Conservation (phyloP, 1,140 invertebrate species). For the Aleiodes sp. region DNA sequence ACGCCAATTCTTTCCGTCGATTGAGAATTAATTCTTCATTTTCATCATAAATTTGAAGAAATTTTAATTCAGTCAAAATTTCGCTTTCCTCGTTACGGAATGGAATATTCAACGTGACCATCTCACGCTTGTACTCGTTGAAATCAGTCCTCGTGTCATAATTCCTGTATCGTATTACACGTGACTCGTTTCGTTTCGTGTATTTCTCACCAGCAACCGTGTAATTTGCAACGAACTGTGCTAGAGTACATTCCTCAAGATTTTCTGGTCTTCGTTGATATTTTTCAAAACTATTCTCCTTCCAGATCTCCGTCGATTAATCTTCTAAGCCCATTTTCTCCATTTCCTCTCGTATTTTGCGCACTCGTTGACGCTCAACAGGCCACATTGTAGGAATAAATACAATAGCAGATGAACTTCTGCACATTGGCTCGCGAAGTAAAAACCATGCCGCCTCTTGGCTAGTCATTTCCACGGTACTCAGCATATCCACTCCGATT, state of each 20-base stretch:
- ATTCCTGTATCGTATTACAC: conserved; percentile 49
- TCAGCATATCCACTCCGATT: conserved; percentile 27
- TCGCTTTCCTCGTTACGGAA: conserved; percentile 49
- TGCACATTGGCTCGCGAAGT: conserved; percentile 29
- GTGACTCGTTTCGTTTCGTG: conserved; percentile 35
- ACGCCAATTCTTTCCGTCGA: conserved; percentile 45
- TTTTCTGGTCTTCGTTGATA: conserved; percentile 44
- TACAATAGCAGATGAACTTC: conserved; percentile 6
- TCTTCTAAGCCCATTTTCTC: neutral
- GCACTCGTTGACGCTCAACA: conserved; percentile 16
- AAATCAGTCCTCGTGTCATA: conserved; percentile 48
- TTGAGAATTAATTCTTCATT: conserved; percentile 43
- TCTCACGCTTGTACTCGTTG: conserved; percentile 50
- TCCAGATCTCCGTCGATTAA: conserved; percentile 45
- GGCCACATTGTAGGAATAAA: conserved; percentile 25
- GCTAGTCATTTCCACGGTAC: conserved; percentile 14
- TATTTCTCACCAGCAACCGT: conserved; percentile 40
- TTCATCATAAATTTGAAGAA: conserved; percentile 41
- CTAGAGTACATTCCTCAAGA: conserved; percentile 40
- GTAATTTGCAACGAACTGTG: conserved; percentile 43
- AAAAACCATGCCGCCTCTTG: conserved; percentile 55
- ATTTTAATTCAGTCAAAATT: conserved; percentile 45
- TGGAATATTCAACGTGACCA: conserved; percentile 48
- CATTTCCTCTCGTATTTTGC: conserved; percentile 21
- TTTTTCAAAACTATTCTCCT: conserved; percentile 49